Conservation (phyloP, 2,888 invertebrate species). For the Agonopterix alstromeriana region DNA sequence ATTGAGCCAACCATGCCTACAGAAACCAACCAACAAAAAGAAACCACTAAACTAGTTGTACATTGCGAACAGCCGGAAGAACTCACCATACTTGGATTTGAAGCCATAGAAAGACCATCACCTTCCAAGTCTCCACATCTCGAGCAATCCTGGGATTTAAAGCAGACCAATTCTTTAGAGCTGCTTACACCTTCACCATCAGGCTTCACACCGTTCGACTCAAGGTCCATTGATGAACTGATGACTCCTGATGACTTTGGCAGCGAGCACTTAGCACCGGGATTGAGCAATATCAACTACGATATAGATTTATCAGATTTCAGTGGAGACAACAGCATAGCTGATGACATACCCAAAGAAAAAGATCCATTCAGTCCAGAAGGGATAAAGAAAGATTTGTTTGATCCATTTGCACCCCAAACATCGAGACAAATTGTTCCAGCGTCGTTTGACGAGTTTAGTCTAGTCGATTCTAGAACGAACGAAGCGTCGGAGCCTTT, state of each 20-base stretch:
- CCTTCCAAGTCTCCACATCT: conserved; percentile 46
- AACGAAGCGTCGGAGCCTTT: conserved; percentile 38
- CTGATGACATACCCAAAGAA: conserved; percentile 66
- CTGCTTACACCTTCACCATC: conserved; percentile 77
- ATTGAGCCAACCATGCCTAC: background rate
- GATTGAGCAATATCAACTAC: conserved; percentile 83
- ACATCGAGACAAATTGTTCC: conserved; percentile 36
- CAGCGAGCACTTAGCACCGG: conserved; percentile 72
- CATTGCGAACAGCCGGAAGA: conserved; percentile 19
- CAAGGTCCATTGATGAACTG: conserved; percentile 75
- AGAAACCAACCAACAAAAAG: background rate
- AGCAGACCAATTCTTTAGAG: conserved; percentile 64
- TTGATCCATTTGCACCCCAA: conserved; percentile 73
- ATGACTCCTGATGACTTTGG: conserved; percentile 79
- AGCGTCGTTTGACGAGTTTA: conserved; percentile 57
- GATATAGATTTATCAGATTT: conserved; percentile 86
- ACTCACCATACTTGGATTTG: conserved; percentile 49
- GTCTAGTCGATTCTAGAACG: conserved; percentile 33
- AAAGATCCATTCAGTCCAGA: conserved; percentile 78
- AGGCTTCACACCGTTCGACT: conserved; percentile 74
- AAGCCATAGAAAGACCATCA: conserved; percentile 45
- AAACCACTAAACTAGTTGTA: background rate
- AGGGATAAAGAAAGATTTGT: conserved; percentile 42
- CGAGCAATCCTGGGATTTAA: conserved; percentile 49
- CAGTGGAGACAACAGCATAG: conserved; percentile 83